Base-by-base conservation (phyloP, 2,888 invertebrate species). In the Rosalia funebris region DNA sequence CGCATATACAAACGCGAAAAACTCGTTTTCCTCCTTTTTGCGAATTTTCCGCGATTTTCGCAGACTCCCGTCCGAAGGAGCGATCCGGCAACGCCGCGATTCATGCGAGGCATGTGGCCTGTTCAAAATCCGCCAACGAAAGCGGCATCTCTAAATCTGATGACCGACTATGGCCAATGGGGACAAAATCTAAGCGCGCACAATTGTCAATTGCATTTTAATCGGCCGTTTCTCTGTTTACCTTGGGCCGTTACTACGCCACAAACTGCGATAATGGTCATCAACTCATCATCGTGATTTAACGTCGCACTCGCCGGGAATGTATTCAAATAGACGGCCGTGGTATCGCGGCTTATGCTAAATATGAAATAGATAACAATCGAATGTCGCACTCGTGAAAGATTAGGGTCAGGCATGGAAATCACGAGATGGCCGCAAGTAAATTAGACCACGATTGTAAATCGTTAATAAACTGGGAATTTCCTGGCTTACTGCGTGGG, bases 111-210 rank as follows among this genome's bases (percentile, higher is more conserved):
- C 64, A 61, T 63, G 68, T 66, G 66, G 66, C 62, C 53, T 66
- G 68, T 68, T 63, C 57, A 42, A 57, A 61, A 36, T 14, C 31
- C 34, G 34, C 68, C 66, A 66, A 68, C 60, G 57, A 55, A 9
- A 10, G 3, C 1, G 12, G 4, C 10, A 10, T 1, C 3, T 12
- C 11, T 5, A 5, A 20, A 47, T 50, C 50, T 50, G 50, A 19
- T 37, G 50, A 50, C 37, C 11, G 17, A 1, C 1, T 7, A 12
- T 10, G 19, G 12, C 39, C 37, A 50, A 50, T 50, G n/a, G 14
- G 3, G 12, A 11, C 4, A 1, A 5, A 7, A 25, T 25, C 34
- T 5, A 10, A 17, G 15, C 19, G 20, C 19, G 44, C 44, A 44
- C 25, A 25, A 25, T 7, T 25, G 25, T 7, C 7, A 25, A 25